Evolutionary conservation across 1,140 invertebrate species (phyloP), one percentile per base, ranked within the genome.

Genomic region (Lanistes nyassanus): DNA sequence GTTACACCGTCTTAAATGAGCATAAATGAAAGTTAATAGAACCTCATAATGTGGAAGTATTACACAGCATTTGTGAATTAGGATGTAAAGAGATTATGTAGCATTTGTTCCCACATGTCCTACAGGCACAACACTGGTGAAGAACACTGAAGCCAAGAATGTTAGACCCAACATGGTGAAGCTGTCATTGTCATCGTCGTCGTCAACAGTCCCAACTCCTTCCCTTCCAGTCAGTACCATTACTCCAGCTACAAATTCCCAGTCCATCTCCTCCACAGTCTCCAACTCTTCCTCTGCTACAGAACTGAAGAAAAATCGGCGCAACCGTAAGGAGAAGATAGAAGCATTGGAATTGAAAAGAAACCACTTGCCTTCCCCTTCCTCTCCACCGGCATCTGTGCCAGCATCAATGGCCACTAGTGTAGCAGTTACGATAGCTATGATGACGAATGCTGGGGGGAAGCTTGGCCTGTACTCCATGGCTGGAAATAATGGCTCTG

Each of bases 111-210:
- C 64, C 11, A 47, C 26, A 62, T 56, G 21, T 71, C 53, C 78
- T 78, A 16, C 76, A 84, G 84, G 84, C 36, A 80, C 81, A 34
- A 80, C 79, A 13, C 65, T 84, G 71, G 79, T 81, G 42, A 82
- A 79, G n/a, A 78, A 80, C 31, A 80, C 77, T 53, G 81, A 85
- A 70, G 76, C 82, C 21, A 66, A 74, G 34, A 53, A 26, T 29
- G 42, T 39, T 42, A 74, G 72, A 39, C 62, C 36, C 42, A 66
- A 60, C 31, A 31, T 42, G 29, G 34, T 31, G 4, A 74, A 74
- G n/a, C 5, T 7, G 26, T 60, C 58, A 9, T 60, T 23, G 2
- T 60, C 58, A 7, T 60, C 58, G 23, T 29, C 58, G 11, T 60
- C 58, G 13, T 60, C 58, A 60, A 29, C 68, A 34, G 68, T 34